Base-by-base conservation (phyloP, 2,797 vertebrate genomes). In the Chloroceryle inda region DNA sequence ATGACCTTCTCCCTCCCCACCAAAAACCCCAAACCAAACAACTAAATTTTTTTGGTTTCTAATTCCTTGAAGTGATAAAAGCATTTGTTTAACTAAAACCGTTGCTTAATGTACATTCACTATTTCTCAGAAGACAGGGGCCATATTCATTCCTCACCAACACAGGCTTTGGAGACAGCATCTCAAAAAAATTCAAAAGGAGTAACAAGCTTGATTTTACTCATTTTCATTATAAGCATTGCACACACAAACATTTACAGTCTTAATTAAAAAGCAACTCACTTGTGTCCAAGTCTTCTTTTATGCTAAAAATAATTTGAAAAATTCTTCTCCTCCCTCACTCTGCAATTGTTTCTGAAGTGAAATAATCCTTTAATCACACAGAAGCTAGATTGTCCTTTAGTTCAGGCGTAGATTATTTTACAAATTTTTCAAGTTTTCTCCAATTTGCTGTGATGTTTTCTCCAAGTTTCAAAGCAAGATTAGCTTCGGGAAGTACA, bases 341-440 rank as follows among this genome's bases (percentile, higher is more conserved):
- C 7, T 61, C 69, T 62, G 37, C 52, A 79, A 13, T 81, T 29
- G 76, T 83, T 88, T 81, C 85, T 85, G 29, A 66, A 92, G 35
- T 49, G 44, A 90, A 93, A 83, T 49, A 83, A 92, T 90, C 67
- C 78, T 96, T 87, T 85, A 93, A 85, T 95, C 87, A 93, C 87
- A 87, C 84, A 55, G 19, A 62, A 94, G 74, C 85, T 92, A 76
- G 26, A 37, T 1, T 33, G 84, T 72, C 73, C 79, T 23, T 23
- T 16, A 49, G 4, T 88, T 95, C 95, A 96, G 80, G 44, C 93
- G 89, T 64, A 53, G 74, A 94, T 96, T 96, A 90, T 92, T 94
- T 93, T 93, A 95, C 59, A 92, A 88, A 94, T 91, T 92, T 78
- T 94, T 53, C 53, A 73, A 96, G 94, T 92, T 94, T 52, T 92